Base-by-base conservation (phyloP, 2,113 vertebrate genomes). In the Podarcis cretensis region DNA sequence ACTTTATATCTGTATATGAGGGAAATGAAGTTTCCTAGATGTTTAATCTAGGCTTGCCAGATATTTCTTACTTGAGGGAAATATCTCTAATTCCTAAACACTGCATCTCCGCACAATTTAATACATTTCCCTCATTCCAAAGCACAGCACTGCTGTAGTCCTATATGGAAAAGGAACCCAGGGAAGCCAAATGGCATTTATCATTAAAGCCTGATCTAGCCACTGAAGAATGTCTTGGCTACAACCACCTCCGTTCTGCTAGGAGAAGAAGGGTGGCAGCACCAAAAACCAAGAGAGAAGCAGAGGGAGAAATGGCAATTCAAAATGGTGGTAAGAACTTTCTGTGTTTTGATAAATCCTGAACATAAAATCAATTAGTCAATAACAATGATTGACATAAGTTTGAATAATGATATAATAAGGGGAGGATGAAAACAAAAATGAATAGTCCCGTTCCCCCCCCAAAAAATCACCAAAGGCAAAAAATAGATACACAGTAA, bases 1-100 rank as follows among this genome's bases (percentile, higher is more conserved):
- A 10, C 5, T 48, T 79, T 79, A 14, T 20, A 59, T 57, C 18
- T 59, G 20, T 57, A 80, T 21, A 59, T 0, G 6, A 68, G 5
- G 23, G 5, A 6, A 0, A 10, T 0, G 0, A 77, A 66, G 0
- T n/a, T 84, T 35, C 66, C n/a, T 2, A 9, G 73, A 20, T 32
- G 6, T 59, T 74, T n/a, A 80, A 18, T 57, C 16, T 32, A 57
- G 25, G 18, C 54, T 32, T 80, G 30, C 54, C 30, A 54, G 30
- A 59, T 8, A 59, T 32, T 10, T 57, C 78, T 80, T 25, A 57
- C 32, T 14, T 80, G 40, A 80, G 16, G 27, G 16, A 80, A 57
- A n/a, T 32, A 9, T 30, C 4, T 80, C 27, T 30, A 80, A 80
- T 57, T 57, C 30, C 48, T n/a, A n/a, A 7, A 48, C 54, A 32